Evolutionary conservation across 2,113 vertebrate genomes (phyloP).

Genomic region (Poicephalus meyeri): DNA sequence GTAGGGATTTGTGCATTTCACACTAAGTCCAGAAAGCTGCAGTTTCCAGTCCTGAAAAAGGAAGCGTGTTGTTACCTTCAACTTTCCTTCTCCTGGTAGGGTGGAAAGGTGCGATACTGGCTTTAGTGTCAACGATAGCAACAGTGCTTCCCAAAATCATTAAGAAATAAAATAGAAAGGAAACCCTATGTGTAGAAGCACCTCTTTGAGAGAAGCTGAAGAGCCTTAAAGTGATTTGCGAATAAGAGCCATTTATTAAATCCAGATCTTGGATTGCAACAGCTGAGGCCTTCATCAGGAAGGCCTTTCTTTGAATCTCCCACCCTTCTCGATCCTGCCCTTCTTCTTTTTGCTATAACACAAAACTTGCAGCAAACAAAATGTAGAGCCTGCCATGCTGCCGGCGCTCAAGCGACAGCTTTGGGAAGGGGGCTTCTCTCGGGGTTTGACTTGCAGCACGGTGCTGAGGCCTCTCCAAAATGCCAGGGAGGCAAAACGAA

Average conservation of each 20-base stretch:
- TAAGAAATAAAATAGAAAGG: constrained; percentile 64
- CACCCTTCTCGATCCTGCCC: neutral
- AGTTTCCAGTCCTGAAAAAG: constrained; percentile 46
- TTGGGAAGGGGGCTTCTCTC: neutral
- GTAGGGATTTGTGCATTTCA: constrained; percentile 40
- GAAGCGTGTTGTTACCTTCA: constrained; percentile 69
- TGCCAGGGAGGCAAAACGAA: neutral
- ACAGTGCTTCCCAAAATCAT: constrained; percentile 52
- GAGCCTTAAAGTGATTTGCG: constrained; percentile 94
- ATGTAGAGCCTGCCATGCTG: constrained; percentile 13
- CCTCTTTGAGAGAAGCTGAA: constrained; percentile 84
- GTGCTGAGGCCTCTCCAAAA: neutral
- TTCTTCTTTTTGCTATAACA: constrained; percentile 46
- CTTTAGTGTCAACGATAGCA: constrained; percentile 57
- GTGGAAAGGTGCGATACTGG: constrained; percentile 31
- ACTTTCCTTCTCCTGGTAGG: constrained; percentile 49
- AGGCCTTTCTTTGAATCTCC: constrained; percentile 71
- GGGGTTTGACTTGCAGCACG: neutral
- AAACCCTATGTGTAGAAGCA: constrained; percentile 65
- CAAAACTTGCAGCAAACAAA: constrained; percentile 47
- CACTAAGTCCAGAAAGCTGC: constrained; percentile 46
- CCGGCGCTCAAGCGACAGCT: neutral
- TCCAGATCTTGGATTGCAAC: constrained; percentile 81
- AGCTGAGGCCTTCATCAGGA: constrained; percentile 64
- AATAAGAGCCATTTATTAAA: constrained; percentile 92